Evolutionary conservation across 1,140 invertebrate genomes (phyloP).

Genomic region (Parapsyche elsis): DNA sequence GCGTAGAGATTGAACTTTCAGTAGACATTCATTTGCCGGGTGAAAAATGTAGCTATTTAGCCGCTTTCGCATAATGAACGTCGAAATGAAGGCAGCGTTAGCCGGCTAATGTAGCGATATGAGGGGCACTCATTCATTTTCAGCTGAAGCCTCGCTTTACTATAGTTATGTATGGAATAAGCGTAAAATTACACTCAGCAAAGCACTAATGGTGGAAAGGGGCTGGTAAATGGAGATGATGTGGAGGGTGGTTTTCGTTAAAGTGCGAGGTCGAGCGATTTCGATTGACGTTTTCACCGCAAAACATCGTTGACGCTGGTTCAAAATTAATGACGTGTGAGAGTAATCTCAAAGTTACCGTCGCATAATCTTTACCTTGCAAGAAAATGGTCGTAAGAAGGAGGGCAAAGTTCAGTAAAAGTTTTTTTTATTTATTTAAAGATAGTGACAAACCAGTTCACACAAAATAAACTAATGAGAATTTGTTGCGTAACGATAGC

Average conservation of each 20-base stretch:
- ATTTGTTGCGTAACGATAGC: too few species aligned
- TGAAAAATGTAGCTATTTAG: constrained; percentile 2
- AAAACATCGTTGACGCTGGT: neutral
- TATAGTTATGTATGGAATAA: too few species aligned
- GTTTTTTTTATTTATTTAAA: neutral
- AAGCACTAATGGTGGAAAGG: neutral
- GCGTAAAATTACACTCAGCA: neutral
- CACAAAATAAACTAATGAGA: too few species aligned
- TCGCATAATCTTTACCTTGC: neutral
- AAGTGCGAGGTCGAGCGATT: too few species aligned
- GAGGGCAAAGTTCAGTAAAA: neutral
- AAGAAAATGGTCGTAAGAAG: too few species aligned
- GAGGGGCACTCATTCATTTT: neutral
- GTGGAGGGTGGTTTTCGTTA: too few species aligned
- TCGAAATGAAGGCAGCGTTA: neutral
- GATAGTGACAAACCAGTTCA: neutral
- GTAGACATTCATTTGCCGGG: too few species aligned
- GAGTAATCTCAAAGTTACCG: neutral
- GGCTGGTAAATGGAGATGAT: too few species aligned
- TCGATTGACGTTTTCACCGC: too few species aligned
- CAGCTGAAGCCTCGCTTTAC: neutral
- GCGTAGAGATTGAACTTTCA: neutral
- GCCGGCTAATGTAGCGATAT: constrained; percentile 2
- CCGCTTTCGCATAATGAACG: neutral
- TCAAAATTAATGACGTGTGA: constrained; percentile 24